These are phyloP conservation scores for Erpetoichthys calabaricus DNA, from an alignment of 2,797 vertebrate genomes.

Conservation along the genomic window DNA sequence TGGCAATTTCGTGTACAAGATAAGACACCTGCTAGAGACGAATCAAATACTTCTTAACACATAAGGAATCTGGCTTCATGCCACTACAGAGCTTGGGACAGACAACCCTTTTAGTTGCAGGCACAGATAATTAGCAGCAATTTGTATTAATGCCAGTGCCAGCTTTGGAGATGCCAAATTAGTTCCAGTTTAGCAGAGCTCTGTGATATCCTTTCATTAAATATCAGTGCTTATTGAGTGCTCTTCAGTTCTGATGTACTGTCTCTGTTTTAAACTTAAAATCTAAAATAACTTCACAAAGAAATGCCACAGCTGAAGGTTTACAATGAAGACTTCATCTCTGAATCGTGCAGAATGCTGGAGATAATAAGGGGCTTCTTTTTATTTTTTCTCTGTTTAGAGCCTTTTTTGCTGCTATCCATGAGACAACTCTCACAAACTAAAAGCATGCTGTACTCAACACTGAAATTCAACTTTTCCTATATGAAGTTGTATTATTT, in stretches of 20 bases:
- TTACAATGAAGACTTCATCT: too few relatives aligned
- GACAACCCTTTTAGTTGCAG: conserved; percentile 27
- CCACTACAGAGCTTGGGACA: conserved; percentile 21
- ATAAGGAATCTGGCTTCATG: conserved; percentile 16
- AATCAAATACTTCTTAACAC: background rate
- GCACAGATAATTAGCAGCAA: conserved; percentile 52
- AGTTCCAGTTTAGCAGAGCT: conserved; percentile 46
- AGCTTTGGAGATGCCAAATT: conserved; percentile 44
- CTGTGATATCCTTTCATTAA: conserved; percentile 41
- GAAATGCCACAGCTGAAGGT: too few relatives aligned
- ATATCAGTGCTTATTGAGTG: conserved; percentile 29
- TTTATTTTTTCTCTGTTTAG: too few relatives aligned
- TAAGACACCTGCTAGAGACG: background rate
- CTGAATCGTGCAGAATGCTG: too few relatives aligned
- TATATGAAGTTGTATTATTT: too few relatives aligned
- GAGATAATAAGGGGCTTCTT: too few relatives aligned
- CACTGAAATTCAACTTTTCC: too few relatives aligned
- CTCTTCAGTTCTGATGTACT: conserved; percentile 16
- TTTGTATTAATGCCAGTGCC: conserved; percentile 48
- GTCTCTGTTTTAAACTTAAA: background rate
- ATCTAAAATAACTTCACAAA: too few relatives aligned
- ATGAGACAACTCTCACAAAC: too few relatives aligned
- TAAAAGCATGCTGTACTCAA: too few relatives aligned
- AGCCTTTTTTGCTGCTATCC: too few relatives aligned
- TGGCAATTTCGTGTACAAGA: too few relatives aligned